These are phyloP conservation scores for Watsonalla cultraria DNA, from an alignment of 2,888 invertebrate species.

Conservation along the genomic window DNA sequence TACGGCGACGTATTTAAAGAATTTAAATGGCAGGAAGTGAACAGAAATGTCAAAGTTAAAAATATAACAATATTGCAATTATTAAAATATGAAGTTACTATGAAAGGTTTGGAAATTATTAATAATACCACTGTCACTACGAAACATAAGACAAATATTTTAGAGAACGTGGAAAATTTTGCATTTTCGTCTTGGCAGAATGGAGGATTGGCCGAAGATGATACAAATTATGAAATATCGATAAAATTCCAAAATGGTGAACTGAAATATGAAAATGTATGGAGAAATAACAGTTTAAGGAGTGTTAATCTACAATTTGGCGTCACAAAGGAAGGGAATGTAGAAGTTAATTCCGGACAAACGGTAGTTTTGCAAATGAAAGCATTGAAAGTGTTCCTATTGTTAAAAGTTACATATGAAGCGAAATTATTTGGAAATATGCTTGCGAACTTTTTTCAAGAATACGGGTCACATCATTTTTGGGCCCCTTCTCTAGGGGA, in stretches of 20 bases:
- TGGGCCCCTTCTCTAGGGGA: conserved; percentile 45
- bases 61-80: conserved; percentile 38
- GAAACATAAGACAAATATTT: conserved; percentile 25
- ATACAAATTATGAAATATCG: conserved; percentile 31
- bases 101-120: conserved; percentile 36
- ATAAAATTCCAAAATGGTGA: conserved; percentile 32
- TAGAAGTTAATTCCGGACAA: conserved; percentile 37
- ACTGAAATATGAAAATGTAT: conserved; percentile 32
- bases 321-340: conserved; percentile 21
- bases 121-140: conserved; percentile 41
- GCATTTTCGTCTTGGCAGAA: conserved; percentile 40
- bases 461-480: conserved; percentile 58
- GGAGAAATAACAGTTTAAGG: conserved; percentile 36
- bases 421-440: conserved; percentile 43
- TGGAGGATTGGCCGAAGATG: conserved; percentile 37
- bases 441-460: conserved; percentile 41
- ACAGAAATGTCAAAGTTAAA: conserved; percentile 34
- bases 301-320: conserved; percentile 30
- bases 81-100: conserved; percentile 29
- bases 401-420: conserved; percentile 40
- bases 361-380: conserved; percentile 31
- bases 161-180: conserved; percentile 33
- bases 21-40: conserved; percentile 48
- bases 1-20: conserved; percentile 43
- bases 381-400: conserved; percentile 38